Evolutionary conservation across 2,888 invertebrate genomes (phyloP).

Genomic region (Leptura quadrifasciata): DNA sequence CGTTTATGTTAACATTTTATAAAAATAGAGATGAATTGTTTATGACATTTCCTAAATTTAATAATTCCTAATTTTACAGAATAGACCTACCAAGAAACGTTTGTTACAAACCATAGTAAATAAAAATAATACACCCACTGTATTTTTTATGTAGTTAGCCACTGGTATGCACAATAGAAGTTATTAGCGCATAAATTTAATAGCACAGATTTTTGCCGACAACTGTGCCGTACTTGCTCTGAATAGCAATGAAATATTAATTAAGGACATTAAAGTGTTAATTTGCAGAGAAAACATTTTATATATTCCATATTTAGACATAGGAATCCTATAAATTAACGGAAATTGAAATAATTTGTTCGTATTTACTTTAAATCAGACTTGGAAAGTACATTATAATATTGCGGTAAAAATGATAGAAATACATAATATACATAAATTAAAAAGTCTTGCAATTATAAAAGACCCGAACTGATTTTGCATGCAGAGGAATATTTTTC

Average conservation of each 20-base stretch:
- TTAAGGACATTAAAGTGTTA: neutral
- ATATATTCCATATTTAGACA: neutral
- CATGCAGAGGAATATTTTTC: neutral
- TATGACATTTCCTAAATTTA: neutral
- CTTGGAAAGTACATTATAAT: neutral
- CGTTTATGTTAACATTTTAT: neutral
- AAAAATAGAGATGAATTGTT: neutral
- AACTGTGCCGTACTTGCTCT: slow-evolving; percentile 11
- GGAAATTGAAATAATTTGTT: neutral
- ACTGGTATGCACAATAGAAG: neutral
- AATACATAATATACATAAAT: neutral
- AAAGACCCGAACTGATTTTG: neutral
- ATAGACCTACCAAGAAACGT: neutral
- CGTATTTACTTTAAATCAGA: neutral
- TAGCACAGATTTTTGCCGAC: slow-evolving; percentile 10
- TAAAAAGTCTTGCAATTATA: neutral
- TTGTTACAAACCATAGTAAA: slow-evolving; percentile 9
- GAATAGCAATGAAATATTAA: slow-evolving; percentile 22
- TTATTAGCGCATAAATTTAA: slow-evolving; percentile 28
- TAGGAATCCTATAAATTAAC: neutral
- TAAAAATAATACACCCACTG: slow-evolving; percentile 3
- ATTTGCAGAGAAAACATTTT: slow-evolving; percentile 23
- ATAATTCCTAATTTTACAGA: neutral
- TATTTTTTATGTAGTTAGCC: neutral
- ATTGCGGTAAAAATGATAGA: too few species aligned